Conservation (phyloP, 23 tunicate genomes). For the Styela plicata region DNA sequence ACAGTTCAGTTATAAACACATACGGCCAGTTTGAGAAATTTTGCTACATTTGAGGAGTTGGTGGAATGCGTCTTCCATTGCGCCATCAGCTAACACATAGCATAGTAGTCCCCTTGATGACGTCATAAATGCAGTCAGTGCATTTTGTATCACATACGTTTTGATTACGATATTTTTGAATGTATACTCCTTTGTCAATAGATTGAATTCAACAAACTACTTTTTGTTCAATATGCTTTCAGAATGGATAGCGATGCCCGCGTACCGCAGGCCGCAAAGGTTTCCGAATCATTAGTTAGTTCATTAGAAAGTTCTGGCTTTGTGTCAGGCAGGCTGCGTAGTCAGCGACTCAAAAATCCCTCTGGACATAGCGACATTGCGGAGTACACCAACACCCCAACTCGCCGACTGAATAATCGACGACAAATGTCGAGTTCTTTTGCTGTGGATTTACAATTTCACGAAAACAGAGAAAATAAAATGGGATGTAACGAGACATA, state of each 20-base stretch:
- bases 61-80: too few species aligned
- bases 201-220: not conserved
- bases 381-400: slow-evolving; percentile 5
- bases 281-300: slow-evolving; percentile 10
- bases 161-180: too few species aligned
- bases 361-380: not conserved
- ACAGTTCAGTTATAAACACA: too few species aligned
- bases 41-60: too few species aligned
- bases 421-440: not conserved
- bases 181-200: not conserved
- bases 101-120: too few species aligned
- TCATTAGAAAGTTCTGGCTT: slow-evolving; percentile 6
- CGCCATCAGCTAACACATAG: too few species aligned
- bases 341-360: not conserved
- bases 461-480: not conserved
- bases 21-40: too few species aligned
- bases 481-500: not conserved
- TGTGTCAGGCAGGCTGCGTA: slow-evolving; percentile 1
- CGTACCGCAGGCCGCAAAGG: not conserved
- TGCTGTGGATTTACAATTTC: not conserved
- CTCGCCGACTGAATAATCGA: not conserved
- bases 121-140: too few species aligned
- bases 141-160: too few species aligned
- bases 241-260: not conserved
- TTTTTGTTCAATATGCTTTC: not conserved